phyloP scores from a whole-genome alignment of 1,140 invertebrate genomes.

The Euura saliciscinereae region DNA sequence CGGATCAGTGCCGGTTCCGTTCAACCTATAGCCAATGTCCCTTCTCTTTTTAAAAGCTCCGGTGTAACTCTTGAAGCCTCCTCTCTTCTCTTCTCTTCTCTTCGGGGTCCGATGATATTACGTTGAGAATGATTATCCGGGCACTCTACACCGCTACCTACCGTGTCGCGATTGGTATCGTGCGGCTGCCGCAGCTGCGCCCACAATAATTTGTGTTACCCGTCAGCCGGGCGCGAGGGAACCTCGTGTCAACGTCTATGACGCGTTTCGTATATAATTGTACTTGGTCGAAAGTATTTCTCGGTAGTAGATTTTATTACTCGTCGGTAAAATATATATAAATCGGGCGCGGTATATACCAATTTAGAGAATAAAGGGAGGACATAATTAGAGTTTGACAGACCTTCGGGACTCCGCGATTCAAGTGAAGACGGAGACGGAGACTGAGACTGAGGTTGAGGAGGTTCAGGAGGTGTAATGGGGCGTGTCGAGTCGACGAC shows the following conservation, averaged over 20 bases:
- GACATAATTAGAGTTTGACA: conserved; percentile 6
- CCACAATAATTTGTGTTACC: conserved; percentile 56
- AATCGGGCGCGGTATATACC: background rate
- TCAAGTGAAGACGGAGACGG: background rate
- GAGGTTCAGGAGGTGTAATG: background rate
- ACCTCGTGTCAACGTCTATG: conserved; percentile 49
- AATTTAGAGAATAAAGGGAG: background rate
- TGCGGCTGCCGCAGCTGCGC: conserved; percentile 46
- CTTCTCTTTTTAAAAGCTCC: background rate
- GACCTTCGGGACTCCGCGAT: background rate
- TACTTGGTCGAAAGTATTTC: too few relatives aligned
- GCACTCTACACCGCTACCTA: conserved; percentile 48
- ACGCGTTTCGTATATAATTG: too few relatives aligned
- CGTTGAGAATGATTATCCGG: conserved; percentile 50
- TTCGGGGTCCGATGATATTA: conserved; percentile 15
- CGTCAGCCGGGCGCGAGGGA: conserved; percentile 54
- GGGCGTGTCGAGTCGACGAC: conserved; percentile 1
- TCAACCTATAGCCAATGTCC: conserved; percentile 1
- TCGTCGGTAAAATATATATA: too few relatives aligned
- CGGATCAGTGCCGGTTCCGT: conserved; percentile 20
- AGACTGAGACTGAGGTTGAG: background rate
- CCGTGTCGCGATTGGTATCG: conserved; percentile 57
- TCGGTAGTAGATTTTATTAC: too few relatives aligned
- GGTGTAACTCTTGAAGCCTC: background rate
- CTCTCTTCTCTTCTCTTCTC: background rate